These are phyloP conservation scores for Deroptyus accipitrinus DNA, from an alignment of 2,113 vertebrate species.

Conservation along the genomic window DNA sequence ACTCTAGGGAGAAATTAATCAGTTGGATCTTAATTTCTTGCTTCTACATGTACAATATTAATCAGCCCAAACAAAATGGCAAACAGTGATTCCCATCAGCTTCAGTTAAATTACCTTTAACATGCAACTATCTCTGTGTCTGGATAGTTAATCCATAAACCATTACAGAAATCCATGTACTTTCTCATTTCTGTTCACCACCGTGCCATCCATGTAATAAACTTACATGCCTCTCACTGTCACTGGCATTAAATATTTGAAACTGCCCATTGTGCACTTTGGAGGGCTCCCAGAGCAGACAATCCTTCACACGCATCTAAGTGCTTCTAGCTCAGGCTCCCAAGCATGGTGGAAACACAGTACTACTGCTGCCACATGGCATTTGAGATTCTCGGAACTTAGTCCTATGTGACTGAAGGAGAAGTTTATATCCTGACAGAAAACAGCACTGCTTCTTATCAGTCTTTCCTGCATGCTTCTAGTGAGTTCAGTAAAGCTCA, in stretches of 20 bases:
- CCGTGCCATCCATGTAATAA: not conserved
- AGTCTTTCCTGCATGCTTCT: not conserved
- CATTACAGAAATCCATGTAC: not conserved
- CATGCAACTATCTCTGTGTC: not conserved
- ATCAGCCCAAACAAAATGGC: not conserved
- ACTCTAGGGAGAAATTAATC: not conserved
- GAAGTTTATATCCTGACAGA: not conserved
- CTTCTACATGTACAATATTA: not conserved
- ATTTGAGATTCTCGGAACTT: not conserved
- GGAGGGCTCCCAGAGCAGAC: not conserved
- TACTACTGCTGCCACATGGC: not conserved
- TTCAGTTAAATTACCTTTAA: not conserved
- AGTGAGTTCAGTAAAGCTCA: not conserved
- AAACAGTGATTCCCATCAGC: not conserved
- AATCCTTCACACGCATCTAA: fast-evolving
- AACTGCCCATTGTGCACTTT: not conserved
- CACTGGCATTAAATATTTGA: not conserved
- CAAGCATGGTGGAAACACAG: fast-evolving
- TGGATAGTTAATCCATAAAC: not conserved
- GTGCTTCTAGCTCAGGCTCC: not conserved
- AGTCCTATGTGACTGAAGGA: not conserved
- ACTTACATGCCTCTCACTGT: fast-evolving
- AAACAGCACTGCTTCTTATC: not conserved
- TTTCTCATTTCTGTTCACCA: not conserved
- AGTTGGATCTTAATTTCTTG: not conserved